Percentiles rank a stretch among this genome's conserved stretches.
These are phyloP conservation scores for Teleiodes luculella DNA, from an alignment of 2,888 invertebrate genomes.

Conservation along the genomic window DNA sequence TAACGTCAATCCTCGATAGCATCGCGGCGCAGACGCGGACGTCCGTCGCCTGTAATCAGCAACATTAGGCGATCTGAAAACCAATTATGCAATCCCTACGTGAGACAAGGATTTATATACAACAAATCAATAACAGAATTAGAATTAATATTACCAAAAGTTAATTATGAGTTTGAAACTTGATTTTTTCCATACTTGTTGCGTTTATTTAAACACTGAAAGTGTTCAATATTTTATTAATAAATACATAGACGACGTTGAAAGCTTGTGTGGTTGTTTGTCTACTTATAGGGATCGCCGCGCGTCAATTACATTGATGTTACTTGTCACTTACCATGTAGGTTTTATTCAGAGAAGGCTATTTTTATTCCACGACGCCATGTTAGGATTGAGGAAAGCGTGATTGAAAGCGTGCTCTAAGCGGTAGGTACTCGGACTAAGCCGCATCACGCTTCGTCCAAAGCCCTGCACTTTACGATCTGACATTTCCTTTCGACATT, in stretches of 20 bases:
- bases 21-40: constrained; percentile 46
- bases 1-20: constrained; percentile 75
- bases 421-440: constrained; percentile 60
- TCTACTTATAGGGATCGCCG: neutral
- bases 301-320: constrained; percentile 5
- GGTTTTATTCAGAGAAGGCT: neutral
- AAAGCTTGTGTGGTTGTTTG: constrained; percentile 3
- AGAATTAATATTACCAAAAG: no score
- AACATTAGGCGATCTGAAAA: constrained; percentile 57
- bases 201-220: no score
- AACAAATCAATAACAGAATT: no score
- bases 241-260: no score
- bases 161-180: no score
- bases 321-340: constrained; percentile 9
- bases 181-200: no score
- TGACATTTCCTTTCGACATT: constrained; percentile 79
- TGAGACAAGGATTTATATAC: constrained; percentile 35
- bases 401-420: constrained; percentile 49
- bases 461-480: constrained; percentile 74
- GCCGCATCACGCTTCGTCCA: constrained; percentile 59
- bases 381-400: constrained; percentile 27
- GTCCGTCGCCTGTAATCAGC: constrained; percentile 47
- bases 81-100: constrained; percentile 54
- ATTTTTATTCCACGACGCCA: constrained; percentile 16
- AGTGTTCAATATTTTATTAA: no score